Evolutionary conservation across 1,140 invertebrate genomes (phyloP).

Genomic region (Sarcophaga bullata): DNA sequence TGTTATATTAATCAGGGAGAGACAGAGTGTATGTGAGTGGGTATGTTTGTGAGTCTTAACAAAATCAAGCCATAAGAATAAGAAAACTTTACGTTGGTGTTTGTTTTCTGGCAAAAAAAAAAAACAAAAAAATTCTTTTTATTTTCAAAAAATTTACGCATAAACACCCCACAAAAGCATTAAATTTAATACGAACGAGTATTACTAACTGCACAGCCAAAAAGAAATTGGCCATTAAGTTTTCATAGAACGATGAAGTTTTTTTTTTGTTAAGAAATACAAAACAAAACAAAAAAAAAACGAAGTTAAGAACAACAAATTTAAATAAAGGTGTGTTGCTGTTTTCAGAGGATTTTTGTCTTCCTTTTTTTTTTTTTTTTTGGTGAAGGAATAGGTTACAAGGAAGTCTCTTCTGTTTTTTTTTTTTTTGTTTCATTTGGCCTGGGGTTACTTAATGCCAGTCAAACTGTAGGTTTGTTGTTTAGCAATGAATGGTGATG

Average conservation of each 20-base stretch:
- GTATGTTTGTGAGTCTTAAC: no score
- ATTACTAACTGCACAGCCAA: slow-evolving; percentile 61
- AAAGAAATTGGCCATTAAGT: slow-evolving; percentile 58
- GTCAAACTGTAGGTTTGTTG: not conserved
- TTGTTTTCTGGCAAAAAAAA: no score
- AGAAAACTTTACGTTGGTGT: not conserved
- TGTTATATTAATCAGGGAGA: no score
- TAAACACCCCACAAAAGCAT: slow-evolving; percentile 66
- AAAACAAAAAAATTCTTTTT: not conserved
- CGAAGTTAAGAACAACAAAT: slow-evolving; percentile 44
- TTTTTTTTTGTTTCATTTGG: not conserved
- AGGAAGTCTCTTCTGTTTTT: not conserved
- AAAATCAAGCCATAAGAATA: not conserved
- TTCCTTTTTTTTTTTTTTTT: not conserved
- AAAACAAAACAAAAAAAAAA: slow-evolving; percentile 15
- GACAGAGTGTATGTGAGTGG: no score
- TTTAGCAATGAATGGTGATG: not conserved
- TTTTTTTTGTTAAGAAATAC: not conserved
- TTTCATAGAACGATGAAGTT: not conserved
- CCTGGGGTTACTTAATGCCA: no score
- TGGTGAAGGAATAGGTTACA: slow-evolving; percentile 30
- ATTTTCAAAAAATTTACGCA: slow-evolving; percentile 41
- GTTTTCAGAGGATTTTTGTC: not conserved
- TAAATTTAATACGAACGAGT: slow-evolving; percentile 57
- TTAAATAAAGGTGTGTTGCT: slow-evolving; percentile 63